Percentiles rank a stretch among this genome's conserved stretches.
These are phyloP conservation scores for Melanotaenia duboulayi DNA, from an alignment of 2,113 vertebrate genomes.

Conservation along the genomic window DNA sequence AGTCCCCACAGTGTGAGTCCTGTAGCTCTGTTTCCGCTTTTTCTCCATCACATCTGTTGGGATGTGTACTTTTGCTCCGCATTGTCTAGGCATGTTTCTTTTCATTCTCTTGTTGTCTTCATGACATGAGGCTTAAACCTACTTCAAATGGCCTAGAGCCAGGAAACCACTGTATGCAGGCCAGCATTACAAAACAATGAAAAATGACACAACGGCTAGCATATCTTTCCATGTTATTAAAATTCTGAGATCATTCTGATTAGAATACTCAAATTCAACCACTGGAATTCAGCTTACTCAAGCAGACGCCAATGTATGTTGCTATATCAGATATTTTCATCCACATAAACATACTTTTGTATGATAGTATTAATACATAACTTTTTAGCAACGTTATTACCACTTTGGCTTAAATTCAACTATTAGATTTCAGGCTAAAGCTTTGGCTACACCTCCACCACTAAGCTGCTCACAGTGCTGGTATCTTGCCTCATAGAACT, in stretches of 20 bases:
- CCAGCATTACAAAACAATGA: slow-evolving; percentile 47
- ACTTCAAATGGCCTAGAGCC: slow-evolving; percentile 61
- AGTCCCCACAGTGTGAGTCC: slow-evolving; percentile 60
- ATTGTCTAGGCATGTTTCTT: slow-evolving; percentile 77
- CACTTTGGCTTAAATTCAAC: slow-evolving; percentile 45
- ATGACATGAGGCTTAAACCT: slow-evolving; percentile 59
- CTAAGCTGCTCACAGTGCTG: slow-evolving; percentile 54
- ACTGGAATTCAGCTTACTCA: slow-evolving; percentile 10
- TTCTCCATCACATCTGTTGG: slow-evolving; percentile 69
- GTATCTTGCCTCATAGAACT: slow-evolving; percentile 44
- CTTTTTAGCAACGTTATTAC: slow-evolving; percentile 50
- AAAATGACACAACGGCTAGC: slow-evolving; percentile 7
- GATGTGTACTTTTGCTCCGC: slow-evolving; percentile 69
- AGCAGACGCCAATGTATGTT: neutral
- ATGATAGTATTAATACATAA: slow-evolving; percentile 20
- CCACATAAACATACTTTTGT: slow-evolving; percentile 19
- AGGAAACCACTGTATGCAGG: slow-evolving; percentile 51
- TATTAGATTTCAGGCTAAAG: slow-evolving; percentile 55
- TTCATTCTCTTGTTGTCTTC: slow-evolving; percentile 66
- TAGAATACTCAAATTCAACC: neutral
- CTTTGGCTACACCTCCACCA: slow-evolving; percentile 36
- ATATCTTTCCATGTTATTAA: slow-evolving; percentile 2
- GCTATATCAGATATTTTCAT: slow-evolving; percentile 1
- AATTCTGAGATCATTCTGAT: slow-evolving; percentile 2
- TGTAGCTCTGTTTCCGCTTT: slow-evolving; percentile 59